phyloP scores from a whole-genome alignment of 2,113 vertebrate species.

The Trinectes maculatus region DNA sequence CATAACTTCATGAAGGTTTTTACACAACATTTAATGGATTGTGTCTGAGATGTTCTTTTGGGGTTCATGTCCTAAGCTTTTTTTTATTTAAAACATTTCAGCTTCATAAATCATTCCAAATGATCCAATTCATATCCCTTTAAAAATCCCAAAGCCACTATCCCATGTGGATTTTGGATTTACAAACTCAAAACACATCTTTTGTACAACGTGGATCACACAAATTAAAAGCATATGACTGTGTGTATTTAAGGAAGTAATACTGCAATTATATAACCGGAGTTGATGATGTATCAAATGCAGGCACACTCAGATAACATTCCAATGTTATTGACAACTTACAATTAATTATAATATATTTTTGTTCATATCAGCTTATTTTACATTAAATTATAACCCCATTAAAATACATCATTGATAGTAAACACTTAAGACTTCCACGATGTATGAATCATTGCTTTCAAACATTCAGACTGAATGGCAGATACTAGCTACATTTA shows the following conservation, averaged over 20 bases:
- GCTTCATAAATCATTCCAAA: neutral
- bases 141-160: neutral
- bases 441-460: slow-evolving; percentile 44
- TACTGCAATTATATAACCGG: neutral
- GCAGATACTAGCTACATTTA: slow-evolving; percentile 42
- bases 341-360: slow-evolving; percentile 61
- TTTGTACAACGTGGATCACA: neutral
- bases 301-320: slow-evolving; percentile 38
- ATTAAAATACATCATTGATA: slow-evolving; percentile 57
- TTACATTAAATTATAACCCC: slow-evolving; percentile 66
- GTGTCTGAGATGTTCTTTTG: neutral
- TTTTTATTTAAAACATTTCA: neutral
- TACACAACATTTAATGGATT: neutral
- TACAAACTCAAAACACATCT: neutral
- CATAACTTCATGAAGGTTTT: neutral
- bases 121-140: neutral
- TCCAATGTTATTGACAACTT: slow-evolving; percentile 62
- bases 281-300: neutral
- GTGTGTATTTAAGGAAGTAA: neutral
- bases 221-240: neutral
- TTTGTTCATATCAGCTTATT: slow-evolving; percentile 44
- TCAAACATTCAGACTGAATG: slow-evolving; percentile 56
- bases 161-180: neutral
- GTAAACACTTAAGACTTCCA: slow-evolving; percentile 44
- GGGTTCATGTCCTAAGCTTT: neutral